Evolutionary conservation across 2,113 vertebrate genomes (phyloP).

Genomic region (Cryptotis parvus): DNA sequence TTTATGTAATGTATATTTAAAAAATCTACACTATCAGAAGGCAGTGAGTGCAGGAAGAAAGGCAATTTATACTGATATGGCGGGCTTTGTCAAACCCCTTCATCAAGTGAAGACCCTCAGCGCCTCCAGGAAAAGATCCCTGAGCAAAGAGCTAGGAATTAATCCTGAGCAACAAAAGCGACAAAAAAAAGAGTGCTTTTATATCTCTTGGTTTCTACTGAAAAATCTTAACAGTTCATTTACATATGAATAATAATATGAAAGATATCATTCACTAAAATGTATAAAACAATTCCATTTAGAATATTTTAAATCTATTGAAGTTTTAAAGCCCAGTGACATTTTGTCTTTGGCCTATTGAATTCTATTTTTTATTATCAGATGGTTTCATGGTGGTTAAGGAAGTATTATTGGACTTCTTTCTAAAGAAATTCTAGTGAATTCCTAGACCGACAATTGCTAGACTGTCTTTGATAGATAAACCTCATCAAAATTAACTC

Average conservation of each 20-base stretch:
- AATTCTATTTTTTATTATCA: constrained; percentile 1
- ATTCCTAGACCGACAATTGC: neutral
- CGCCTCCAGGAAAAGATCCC: no score
- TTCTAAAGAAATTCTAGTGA: neutral
- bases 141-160: no score
- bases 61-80: no score
- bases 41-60: no score
- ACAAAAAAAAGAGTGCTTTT: neutral
- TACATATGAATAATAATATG: neutral
- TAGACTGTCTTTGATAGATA: neutral
- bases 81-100: no score
- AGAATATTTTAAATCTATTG: neutral
- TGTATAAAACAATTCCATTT: neutral
- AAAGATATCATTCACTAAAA: neutral
- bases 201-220: neutral
- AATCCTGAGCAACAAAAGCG: neutral
- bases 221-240: neutral
- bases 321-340: neutral
- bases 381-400: neutral
- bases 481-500: constrained; percentile 25
- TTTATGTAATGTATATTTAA: neutral
- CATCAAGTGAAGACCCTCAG: no score
- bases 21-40: no score
- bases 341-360: neutral
- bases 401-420: neutral